Evolutionary conservation across 2,797 vertebrate genomes (phyloP), one percentile per base, ranked within the genome.

Genomic region (Poeciliopsis gracilis): DNA sequence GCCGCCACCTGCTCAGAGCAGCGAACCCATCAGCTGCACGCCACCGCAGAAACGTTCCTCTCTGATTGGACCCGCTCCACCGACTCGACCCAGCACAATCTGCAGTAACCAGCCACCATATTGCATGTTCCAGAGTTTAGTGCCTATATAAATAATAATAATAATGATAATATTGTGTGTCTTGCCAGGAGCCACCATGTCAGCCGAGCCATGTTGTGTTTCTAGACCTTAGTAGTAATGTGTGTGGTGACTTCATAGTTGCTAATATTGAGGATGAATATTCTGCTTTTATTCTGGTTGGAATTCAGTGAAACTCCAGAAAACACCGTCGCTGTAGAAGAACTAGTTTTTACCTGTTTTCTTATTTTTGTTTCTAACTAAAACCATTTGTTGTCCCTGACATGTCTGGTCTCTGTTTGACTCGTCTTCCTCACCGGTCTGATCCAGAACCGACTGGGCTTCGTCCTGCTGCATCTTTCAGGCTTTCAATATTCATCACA

Each of bases 81-180:
- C 73, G 87, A 89, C 86, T 81, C n/a, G 75, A 88, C 87, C 79
- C 73, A 82, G 87, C 88, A 84, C 84, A 82, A 79, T 81, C 85
- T 80, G 67, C 90, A 90, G 90, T 92, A 92, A 90, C 89, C 90
- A 90, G 90, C 89, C 90, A 77, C 90, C 91, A 88, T 92, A 82
- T 91, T 94, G 93, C 93, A 94, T 94, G 93, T 92, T 92, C 89
- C 91, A 90, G 89, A 93, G 92, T 92, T 90, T 93, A 92, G 92
- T 94, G 91, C 92, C 93, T 93, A 90, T 91, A 70, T 70, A n/a
- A n/a, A 70, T 45, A 70, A 70, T 43, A 67, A 67, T 69, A 45
- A 45, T 43, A 91, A 67, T 69, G n/a, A 45, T 43, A 91, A 88
- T 92, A 88, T 90, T 86, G 90, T 92, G 91, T 91, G 90, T 93